Conservation (phyloP, 2,113 vertebrate species). For the Pomatostomus ruficeps region DNA sequence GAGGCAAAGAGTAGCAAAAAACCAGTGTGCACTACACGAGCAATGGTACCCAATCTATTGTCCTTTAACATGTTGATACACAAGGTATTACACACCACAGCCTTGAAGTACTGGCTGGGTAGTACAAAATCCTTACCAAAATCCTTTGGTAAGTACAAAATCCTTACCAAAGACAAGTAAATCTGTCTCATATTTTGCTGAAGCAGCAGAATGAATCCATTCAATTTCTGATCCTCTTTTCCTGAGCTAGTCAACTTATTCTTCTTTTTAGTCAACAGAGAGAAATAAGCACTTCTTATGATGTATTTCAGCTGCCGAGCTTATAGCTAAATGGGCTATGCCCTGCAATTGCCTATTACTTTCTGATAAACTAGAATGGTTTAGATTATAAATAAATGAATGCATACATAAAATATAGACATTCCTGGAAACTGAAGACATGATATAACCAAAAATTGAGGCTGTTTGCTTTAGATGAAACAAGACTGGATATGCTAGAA, state of each 20-base stretch:
- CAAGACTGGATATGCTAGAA: neutral
- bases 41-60: neutral
- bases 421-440: neutral
- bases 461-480: neutral
- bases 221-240: neutral
- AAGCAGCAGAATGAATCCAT: neutral
- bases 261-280: neutral
- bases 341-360: neutral
- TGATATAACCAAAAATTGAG: neutral
- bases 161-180: neutral
- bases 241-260: neutral
- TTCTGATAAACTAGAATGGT: neutral
- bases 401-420: neutral
- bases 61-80: neutral
- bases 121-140: neutral
- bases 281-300: neutral
- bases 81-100: neutral
- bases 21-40: accelerated
- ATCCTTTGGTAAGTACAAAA: no score
- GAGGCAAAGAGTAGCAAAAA: neutral
- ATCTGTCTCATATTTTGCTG: neutral
- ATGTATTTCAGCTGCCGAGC: neutral
- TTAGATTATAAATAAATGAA: neutral
- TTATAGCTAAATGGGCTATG: neutral
- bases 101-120: neutral